These are phyloP conservation scores for Oxytorus armatus DNA, from an alignment of 2,888 invertebrate species.

Conservation along the genomic window DNA sequence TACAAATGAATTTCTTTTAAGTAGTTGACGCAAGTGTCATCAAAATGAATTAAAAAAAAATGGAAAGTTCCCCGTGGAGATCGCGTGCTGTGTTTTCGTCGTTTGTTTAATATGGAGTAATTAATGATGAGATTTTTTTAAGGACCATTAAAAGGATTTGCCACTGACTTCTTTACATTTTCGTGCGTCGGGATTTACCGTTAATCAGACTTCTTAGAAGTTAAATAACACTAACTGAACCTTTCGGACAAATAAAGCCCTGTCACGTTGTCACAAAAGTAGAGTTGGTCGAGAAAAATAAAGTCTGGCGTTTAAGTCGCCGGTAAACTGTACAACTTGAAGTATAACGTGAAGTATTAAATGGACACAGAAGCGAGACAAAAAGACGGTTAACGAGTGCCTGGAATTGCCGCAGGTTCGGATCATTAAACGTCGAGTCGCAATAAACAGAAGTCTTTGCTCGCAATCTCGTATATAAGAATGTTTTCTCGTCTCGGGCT, in stretches of 20 bases:
- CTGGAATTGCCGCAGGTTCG: constrained; percentile 23
- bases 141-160: no score
- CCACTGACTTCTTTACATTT: no score
- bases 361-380: background rate
- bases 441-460: constrained; percentile 54
- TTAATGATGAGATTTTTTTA: no score
- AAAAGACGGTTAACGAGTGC: constrained; percentile 39
- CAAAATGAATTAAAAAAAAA: background rate
- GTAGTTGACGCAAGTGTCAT: background rate
- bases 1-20: no score
- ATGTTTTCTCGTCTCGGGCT: constrained; percentile 40
- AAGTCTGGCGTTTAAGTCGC: background rate
- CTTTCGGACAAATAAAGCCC: background rate
- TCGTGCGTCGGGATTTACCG: no score
- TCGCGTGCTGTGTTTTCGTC: no score
- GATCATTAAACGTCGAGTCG: constrained; percentile 58
- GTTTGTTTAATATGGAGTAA: no score
- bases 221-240: background rate
- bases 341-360: constrained; percentile 5
- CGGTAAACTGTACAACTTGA: background rate
- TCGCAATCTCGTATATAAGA: constrained; percentile 37
- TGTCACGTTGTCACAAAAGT: background rate
- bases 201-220: background rate
- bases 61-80: no score
- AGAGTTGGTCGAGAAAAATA: background rate